Evolutionary conservation across 2,888 invertebrate genomes (phyloP).

Genomic region (Pimpla rufipes): DNA sequence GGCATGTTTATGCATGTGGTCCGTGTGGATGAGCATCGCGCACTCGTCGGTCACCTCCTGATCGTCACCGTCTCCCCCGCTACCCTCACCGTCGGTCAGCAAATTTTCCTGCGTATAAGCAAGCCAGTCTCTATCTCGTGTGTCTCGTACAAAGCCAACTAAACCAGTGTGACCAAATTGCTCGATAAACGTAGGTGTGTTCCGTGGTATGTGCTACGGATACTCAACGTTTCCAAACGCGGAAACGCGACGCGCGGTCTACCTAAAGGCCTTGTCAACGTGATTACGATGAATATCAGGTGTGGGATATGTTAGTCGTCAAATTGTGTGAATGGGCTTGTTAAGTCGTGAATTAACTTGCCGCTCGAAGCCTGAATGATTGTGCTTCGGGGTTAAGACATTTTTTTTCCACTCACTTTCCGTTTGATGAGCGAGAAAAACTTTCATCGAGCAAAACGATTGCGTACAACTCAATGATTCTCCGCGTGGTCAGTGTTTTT

Average conservation of each 20-base stretch:
- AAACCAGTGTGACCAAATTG: constrained; percentile 50
- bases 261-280: background rate
- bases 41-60: constrained; percentile 91
- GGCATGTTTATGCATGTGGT: constrained; percentile 82
- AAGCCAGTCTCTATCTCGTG: constrained; percentile 69
- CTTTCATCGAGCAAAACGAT: background rate
- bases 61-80: constrained; percentile 87
- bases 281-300: constrained; percentile 33
- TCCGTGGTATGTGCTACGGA: constrained; percentile 57
- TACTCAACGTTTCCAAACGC: background rate
- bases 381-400: constrained; percentile 10
- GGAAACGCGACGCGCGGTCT: constrained; percentile 1
- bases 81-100: constrained; percentile 88
- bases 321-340: constrained; percentile 39
- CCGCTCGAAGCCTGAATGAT: constrained; percentile 51
- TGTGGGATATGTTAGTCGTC: constrained; percentile 51
- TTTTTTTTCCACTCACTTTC: background rate
- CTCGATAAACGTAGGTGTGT: constrained; percentile 57
- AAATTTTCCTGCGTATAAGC: constrained; percentile 86
- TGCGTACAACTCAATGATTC: background rate
- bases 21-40: constrained; percentile 89
- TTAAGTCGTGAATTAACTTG: constrained; percentile 49
- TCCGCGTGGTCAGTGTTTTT: background rate
- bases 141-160: constrained; percentile 63
- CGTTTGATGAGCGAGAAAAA: background rate